These are phyloP conservation scores for Pseudorhombus dupliciocellatus DNA, from an alignment of 2,113 vertebrate genomes.

Conservation along the genomic window DNA sequence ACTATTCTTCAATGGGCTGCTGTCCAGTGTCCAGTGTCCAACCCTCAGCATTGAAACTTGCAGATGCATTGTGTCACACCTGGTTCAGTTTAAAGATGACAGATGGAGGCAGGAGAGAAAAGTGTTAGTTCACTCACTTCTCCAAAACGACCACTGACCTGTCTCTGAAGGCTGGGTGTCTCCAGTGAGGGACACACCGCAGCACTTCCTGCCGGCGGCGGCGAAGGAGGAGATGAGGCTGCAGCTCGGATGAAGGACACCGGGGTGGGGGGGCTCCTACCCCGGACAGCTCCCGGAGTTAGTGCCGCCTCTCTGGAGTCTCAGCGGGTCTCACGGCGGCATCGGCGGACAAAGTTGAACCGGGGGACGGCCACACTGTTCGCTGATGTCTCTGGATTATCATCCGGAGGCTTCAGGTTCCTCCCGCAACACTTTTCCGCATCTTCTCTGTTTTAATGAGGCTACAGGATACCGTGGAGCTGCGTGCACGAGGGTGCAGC, in stretches of 20 bases:
- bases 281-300: slow-evolving; percentile 68
- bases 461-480: background rate
- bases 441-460: slow-evolving; percentile 12
- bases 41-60: too few species aligned
- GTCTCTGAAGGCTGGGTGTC: background rate
- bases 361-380: background rate
- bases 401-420: background rate
- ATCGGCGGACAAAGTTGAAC: background rate
- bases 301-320: slow-evolving; percentile 25
- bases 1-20: too few species aligned
- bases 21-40: too few species aligned
- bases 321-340: background rate
- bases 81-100: too few species aligned
- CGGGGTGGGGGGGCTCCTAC: slow-evolving; percentile 52
- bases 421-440: slow-evolving; percentile 28
- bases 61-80: too few species aligned
- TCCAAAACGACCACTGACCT: too few species aligned
- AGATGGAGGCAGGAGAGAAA: too few species aligned
- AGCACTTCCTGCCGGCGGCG: background rate
- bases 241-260: slow-evolving; percentile 6
- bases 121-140: too few species aligned
- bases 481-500: background rate
- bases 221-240: background rate
- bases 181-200: background rate
- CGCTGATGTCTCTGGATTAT: background rate